Evolutionary conservation across 2,888 invertebrate genomes (phyloP).

Genomic region (Rapana venosa): DNA sequence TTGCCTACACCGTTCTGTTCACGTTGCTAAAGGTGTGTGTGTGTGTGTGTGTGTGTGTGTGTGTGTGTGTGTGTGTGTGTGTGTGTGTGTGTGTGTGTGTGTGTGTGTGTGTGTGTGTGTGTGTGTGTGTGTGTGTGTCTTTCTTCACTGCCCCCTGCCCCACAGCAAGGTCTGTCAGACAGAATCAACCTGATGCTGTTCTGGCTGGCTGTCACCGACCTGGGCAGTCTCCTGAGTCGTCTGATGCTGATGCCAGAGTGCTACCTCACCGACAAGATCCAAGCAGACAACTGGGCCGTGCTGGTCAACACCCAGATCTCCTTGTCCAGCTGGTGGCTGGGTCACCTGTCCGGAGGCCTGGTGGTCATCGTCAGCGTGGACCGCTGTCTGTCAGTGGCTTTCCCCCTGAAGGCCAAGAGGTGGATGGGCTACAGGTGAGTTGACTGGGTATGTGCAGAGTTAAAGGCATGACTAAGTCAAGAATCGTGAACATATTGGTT

Average conservation of each 20-base stretch:
- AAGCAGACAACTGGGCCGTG: not conserved
- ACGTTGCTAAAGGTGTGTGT: no score
- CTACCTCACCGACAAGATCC: not conserved
- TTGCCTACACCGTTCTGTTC: no score
- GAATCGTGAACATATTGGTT: no score
- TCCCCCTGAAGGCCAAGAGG: not conserved
- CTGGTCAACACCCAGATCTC: not conserved
- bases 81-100: no score
- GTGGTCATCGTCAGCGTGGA: conserved; percentile 10
- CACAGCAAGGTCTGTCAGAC: conserved; percentile 17
- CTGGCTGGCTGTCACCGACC: not conserved
- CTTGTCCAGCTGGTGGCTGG: not conserved
- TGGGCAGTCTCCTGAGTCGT: not conserved
- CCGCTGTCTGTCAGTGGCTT: not conserved
- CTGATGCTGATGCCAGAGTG: not conserved
- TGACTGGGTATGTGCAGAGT: no score
- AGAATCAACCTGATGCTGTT: not conserved
- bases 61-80: no score
- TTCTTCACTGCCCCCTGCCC: no score
- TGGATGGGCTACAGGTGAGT: not conserved
- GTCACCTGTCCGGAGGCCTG: not conserved
- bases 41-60: no score
- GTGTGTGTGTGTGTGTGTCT: no score
- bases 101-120: no score
- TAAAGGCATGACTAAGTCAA: no score